Conservation (phyloP, 2,113 vertebrate genomes). For the Aphelocoma coerulescens region DNA sequence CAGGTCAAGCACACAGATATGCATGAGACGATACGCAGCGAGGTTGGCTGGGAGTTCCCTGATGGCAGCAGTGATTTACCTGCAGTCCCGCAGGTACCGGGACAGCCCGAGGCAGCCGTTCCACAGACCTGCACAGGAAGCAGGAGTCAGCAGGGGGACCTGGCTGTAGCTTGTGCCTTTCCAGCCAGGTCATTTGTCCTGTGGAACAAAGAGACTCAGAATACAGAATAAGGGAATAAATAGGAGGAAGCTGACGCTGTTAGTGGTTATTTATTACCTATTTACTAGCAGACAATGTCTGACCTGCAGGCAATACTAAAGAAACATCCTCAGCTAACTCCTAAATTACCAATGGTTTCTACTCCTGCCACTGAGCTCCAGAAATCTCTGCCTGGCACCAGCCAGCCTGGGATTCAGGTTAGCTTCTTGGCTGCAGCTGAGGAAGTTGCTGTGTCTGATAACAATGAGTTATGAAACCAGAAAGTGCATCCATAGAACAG, state of each 20-base stretch:
- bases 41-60: background rate
- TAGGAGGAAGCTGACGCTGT: background rate
- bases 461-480: background rate
- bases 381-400: background rate
- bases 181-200: background rate
- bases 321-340: background rate
- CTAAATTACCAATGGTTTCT: background rate
- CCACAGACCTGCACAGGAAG: background rate
- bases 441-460: background rate
- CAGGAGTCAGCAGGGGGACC: background rate
- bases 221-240: background rate
- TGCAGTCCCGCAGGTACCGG: background rate
- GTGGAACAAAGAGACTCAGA: background rate
- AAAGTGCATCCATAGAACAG: background rate
- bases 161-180: background rate
- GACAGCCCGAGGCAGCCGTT: background rate
- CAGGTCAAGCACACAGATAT: background rate
- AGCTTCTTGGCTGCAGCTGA: background rate
- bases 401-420: background rate
- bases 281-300: background rate
- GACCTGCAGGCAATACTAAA: background rate
- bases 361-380: background rate
- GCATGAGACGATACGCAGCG: background rate
- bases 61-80: background rate
- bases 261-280: slow-evolving; percentile 26